Conservation (phyloP, 2,797 vertebrate species). For the Hylomyscus alleni region DNA sequence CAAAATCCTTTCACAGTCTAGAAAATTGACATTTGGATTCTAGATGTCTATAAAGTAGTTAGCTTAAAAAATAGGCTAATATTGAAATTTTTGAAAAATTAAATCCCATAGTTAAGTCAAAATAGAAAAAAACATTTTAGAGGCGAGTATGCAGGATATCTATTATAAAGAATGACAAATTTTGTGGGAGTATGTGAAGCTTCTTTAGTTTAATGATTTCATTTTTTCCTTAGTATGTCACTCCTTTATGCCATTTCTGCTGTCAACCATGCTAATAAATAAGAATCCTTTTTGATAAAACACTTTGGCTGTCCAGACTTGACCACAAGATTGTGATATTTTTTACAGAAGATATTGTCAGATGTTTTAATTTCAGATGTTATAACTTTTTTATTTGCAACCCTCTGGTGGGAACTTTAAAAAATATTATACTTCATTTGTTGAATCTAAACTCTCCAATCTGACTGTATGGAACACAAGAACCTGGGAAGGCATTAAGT, state of each 20-base stretch:
- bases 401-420: not conserved
- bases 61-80: not conserved
- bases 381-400: not conserved
- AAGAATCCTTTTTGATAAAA: not conserved
- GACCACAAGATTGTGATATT: not conserved
- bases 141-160: too few species aligned
- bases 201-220: not conserved
- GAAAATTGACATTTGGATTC: not conserved
- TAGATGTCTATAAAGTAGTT: not conserved
- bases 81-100: not conserved
- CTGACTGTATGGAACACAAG: not conserved
- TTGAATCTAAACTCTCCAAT: not conserved
- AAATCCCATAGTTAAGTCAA: not conserved
- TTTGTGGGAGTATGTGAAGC: not conserved
- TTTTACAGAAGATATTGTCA: not conserved
- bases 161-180: not conserved
- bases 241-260: not conserved
- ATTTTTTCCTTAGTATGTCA: not conserved
- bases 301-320: not conserved
- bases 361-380: not conserved
- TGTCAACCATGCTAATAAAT: not conserved
- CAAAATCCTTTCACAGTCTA: not conserved
- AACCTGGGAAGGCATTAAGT: fast-evolving
- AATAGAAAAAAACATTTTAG: not conserved
- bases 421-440: not conserved